Evolutionary conservation across 2,888 invertebrate species (phyloP).

Genomic region (Coecobrya sp.): DNA sequence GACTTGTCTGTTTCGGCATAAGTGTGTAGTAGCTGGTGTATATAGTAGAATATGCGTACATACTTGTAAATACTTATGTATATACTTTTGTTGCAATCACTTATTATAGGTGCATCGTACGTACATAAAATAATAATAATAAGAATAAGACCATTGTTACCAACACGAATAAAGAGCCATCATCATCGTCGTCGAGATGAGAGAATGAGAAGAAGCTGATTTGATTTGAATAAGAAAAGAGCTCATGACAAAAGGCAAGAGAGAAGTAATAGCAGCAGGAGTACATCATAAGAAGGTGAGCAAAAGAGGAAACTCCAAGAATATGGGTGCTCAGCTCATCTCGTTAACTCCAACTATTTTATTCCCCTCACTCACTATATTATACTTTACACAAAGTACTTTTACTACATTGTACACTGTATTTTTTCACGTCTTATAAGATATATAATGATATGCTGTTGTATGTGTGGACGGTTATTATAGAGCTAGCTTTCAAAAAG

Average conservation of each 20-base stretch:
- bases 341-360: slow-evolving; percentile 78
- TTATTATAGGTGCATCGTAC: not conserved
- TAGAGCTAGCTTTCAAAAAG: slow-evolving; percentile 60
- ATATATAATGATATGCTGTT: slow-evolving; percentile 6
- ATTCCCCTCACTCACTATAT: slow-evolving; percentile 29
- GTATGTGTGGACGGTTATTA: slow-evolving; percentile 26
- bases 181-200: slow-evolving; percentile 61
- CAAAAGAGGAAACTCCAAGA: slow-evolving; percentile 79
- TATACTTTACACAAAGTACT: not conserved
- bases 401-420: not conserved
- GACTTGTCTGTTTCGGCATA: slow-evolving; percentile 59
- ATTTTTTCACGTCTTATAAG: slow-evolving; percentile 4
- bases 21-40: not conserved
- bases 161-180: slow-evolving; percentile 76
- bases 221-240: slow-evolving; percentile 81
- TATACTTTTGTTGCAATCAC: not conserved
- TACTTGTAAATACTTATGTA: too few relatives aligned
- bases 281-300: slow-evolving; percentile 80
- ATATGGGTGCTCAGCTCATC: slow-evolving; percentile 80
- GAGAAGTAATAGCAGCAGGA: slow-evolving; percentile 78
- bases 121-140: slow-evolving; percentile 57
- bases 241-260: slow-evolving; percentile 75
- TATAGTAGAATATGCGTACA: too few relatives aligned
- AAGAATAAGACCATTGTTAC: slow-evolving; percentile 71
- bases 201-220: slow-evolving; percentile 80